Conservation (phyloP, 2,888 invertebrate species). For the Physocephala rufipes region DNA sequence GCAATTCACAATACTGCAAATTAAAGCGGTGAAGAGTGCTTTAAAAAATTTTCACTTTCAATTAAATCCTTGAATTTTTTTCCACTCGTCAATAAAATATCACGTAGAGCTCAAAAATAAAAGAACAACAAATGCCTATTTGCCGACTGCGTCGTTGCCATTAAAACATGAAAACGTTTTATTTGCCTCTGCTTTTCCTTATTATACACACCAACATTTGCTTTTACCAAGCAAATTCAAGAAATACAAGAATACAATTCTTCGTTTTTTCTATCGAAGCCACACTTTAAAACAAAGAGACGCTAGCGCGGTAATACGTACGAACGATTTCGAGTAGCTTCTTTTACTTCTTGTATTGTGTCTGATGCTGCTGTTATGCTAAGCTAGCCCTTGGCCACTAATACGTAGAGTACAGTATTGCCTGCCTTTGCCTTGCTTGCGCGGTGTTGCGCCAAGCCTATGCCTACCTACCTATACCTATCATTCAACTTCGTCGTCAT, state of each 20-base stretch:
- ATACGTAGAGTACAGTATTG: slow-evolving; percentile 42
- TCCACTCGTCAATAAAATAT: slow-evolving; percentile 29
- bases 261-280: slow-evolving; percentile 35
- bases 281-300: slow-evolving; percentile 33
- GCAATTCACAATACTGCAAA: slow-evolving; percentile 18
- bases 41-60: slow-evolving; percentile 29
- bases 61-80: slow-evolving; percentile 29
- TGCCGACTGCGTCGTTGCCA: slow-evolving; percentile 33
- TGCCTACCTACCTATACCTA: slow-evolving; percentile 38
- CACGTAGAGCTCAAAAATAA: slow-evolving; percentile 22
- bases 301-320: slow-evolving; percentile 32
- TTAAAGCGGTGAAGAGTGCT: slow-evolving; percentile 7
- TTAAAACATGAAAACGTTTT: slow-evolving; percentile 30
- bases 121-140: slow-evolving; percentile 34
- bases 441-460: slow-evolving; percentile 32
- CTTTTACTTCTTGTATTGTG: slow-evolving; percentile 35
- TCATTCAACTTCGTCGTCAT: slow-evolving; percentile 29
- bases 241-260: slow-evolving; percentile 32
- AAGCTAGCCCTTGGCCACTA: slow-evolving; percentile 61
- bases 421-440: slow-evolving; percentile 33
- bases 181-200: slow-evolving; percentile 31
- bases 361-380: slow-evolving; percentile 37
- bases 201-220: slow-evolving; percentile 30
- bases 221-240: slow-evolving; percentile 28
- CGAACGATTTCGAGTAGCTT: slow-evolving; percentile 31